Evolutionary conservation across 1,140 invertebrate species (phyloP).

Genomic region (fruit fly (Drosophila melanogaster)): DNA sequence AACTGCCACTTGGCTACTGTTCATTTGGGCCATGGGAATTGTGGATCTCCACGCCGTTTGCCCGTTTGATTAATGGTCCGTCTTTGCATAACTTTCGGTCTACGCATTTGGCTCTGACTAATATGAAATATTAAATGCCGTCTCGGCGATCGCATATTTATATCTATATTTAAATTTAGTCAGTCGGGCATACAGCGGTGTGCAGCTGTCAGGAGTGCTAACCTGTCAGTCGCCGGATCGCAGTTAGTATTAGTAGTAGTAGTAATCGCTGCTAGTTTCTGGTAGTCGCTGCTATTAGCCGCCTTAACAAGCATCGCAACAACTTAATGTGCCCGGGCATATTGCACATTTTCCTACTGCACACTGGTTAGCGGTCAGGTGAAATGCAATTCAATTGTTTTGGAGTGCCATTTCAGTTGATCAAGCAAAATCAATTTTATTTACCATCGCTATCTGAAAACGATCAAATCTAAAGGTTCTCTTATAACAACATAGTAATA

Average conservation of each 20-base stretch:
- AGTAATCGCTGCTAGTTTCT: not conserved
- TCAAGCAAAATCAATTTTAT: no score
- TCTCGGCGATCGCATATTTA: not conserved
- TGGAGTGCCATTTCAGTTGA: no score
- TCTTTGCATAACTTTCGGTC: slow-evolving; percentile 46
- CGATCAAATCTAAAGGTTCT: not conserved
- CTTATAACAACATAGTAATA: no score
- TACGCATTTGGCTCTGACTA: slow-evolving; percentile 30
- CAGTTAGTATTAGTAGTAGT: not conserved
- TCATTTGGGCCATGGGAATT: slow-evolving; percentile 75
- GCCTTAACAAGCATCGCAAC: slow-evolving; percentile 66
- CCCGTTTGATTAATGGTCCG: slow-evolving; percentile 37
- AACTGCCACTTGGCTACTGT: slow-evolving; percentile 62
- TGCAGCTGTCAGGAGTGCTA: slow-evolving; percentile 74
- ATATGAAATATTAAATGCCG: slow-evolving; percentile 12
- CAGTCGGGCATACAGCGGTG: slow-evolving; percentile 26
- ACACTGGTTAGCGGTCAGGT: slow-evolving; percentile 16
- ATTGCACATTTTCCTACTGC: slow-evolving; percentile 36
- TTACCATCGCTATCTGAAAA: not conserved
- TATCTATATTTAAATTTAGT: slow-evolving; percentile 27
- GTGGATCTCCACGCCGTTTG: slow-evolving; percentile 6
- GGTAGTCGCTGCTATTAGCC: slow-evolving; percentile 56
- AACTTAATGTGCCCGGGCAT: slow-evolving; percentile 64
- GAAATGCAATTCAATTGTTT: not conserved
- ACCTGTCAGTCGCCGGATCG: slow-evolving; percentile 52